Evolutionary conservation across 2,113 vertebrate genomes (phyloP).

Genomic region (Pseudorectes ferrugineus): DNA sequence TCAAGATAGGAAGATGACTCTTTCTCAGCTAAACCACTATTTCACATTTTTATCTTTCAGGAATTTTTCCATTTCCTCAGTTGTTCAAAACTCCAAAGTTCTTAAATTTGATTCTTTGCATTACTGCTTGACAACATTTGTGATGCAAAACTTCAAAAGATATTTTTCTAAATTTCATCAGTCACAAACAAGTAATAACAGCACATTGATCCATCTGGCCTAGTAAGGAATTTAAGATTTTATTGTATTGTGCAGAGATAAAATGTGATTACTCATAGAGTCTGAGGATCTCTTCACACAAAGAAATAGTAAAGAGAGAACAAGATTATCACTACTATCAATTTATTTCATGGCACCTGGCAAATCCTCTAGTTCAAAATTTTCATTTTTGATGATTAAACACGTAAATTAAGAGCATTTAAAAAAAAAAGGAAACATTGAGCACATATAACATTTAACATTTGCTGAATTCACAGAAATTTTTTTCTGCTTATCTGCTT

Average conservation of each 20-base stretch:
- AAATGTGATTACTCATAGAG: background rate
- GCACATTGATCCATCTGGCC: background rate
- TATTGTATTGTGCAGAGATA: background rate
- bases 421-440: background rate
- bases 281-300: background rate
- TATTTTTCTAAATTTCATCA: background rate
- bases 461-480: background rate
- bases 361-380: background rate
- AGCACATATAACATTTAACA: background rate
- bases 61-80: background rate
- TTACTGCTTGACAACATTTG: background rate
- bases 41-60: background rate
- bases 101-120: background rate
- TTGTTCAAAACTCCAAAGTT: background rate
- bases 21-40: background rate
- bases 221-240: background rate
- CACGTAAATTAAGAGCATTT: background rate
- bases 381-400: background rate
- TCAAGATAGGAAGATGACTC: background rate
- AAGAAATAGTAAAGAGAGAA: background rate
- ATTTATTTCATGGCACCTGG: background rate
- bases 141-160: background rate
- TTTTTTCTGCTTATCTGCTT: background rate
- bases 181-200: background rate
- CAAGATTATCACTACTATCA: background rate